Conservation (phyloP, 2,888 invertebrate genomes). For the Eupithecia dodoneata region DNA sequence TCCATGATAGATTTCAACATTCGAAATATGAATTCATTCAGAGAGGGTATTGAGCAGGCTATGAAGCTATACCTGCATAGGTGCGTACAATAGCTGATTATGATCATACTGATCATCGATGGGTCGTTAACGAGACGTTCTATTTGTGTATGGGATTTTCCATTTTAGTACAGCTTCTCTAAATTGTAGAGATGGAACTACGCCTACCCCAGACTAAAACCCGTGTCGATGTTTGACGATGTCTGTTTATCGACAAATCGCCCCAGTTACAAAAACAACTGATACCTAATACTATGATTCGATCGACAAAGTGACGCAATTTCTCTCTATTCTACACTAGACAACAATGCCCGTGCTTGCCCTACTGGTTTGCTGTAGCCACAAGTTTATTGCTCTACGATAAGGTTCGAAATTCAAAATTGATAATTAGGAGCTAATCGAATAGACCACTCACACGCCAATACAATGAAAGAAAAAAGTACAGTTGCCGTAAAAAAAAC, state of each 20-base stretch:
- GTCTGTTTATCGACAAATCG: too few relatives aligned
- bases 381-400: constrained; percentile 6
- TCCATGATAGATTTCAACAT: constrained; percentile 50
- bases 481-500: neutral
- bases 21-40: constrained; percentile 11
- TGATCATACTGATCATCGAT: neutral
- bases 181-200: neutral
- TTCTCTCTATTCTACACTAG: too few relatives aligned
- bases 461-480: constrained; percentile 6
- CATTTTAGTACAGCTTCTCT: neutral
- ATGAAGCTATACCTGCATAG: neutral
- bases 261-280: too few relatives aligned
- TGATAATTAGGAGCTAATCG: constrained; percentile 27
- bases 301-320: too few relatives aligned
- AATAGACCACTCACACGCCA: constrained; percentile 15
- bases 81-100: neutral
- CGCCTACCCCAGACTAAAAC: neutral
- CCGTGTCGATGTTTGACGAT: neutral
- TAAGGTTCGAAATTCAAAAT: constrained; percentile 33
- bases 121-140: neutral
- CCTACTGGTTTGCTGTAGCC: neutral
- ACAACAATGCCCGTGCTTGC: too few relatives aligned
- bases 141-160: neutral
- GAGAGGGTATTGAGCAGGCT: constrained; percentile 1
- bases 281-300: too few relatives aligned